Conservation (phyloP, 23 tunicate genomes). For the Pegea sp. region DNA sequence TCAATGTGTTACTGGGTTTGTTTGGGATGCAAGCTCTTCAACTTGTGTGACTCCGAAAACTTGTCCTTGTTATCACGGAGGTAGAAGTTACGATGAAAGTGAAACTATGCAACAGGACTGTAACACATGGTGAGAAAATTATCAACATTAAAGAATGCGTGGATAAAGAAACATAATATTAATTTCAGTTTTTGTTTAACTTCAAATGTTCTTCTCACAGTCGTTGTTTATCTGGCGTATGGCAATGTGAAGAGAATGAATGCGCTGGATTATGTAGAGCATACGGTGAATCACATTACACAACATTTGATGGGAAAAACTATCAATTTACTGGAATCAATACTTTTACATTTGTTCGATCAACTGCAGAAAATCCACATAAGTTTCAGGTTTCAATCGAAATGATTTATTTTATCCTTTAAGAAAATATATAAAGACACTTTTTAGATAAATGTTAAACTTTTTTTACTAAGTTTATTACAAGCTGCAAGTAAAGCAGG, state of each 20-base stretch:
- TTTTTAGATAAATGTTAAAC: too few relatives aligned
- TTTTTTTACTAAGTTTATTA: too few relatives aligned
- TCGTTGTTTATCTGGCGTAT: conserved; percentile 37
- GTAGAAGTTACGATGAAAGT: conserved; percentile 70
- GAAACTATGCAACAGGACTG: conserved; percentile 96
- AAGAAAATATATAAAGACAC: background rate
- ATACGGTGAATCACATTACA: conserved; percentile 90
- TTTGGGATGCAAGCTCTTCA: conserved; percentile 46
- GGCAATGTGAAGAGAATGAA: conserved; percentile 72
- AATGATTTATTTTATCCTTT: background rate
- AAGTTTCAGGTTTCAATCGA: conserved; percentile 41
- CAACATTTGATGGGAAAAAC: conserved; percentile 77
- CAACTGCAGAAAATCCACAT: conserved; percentile 45
- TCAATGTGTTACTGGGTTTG: conserved; percentile 49
- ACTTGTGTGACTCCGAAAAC: conserved; percentile 62
- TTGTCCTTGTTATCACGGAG: conserved; percentile 95
- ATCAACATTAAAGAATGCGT: too few relatives aligned
- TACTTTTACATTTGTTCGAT: conserved; percentile 62
- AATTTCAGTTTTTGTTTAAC: background rate
- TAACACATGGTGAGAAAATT: conserved; percentile 64
- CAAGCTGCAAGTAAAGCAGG: too few relatives aligned
- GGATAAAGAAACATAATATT: too few relatives aligned
- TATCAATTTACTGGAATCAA: conserved; percentile 85
- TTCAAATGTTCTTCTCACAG: conserved; percentile 5
- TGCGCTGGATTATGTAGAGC: conserved; percentile 94